phyloP scores from a whole-genome alignment of 2,113 vertebrate species.

The Cololabis saira region DNA sequence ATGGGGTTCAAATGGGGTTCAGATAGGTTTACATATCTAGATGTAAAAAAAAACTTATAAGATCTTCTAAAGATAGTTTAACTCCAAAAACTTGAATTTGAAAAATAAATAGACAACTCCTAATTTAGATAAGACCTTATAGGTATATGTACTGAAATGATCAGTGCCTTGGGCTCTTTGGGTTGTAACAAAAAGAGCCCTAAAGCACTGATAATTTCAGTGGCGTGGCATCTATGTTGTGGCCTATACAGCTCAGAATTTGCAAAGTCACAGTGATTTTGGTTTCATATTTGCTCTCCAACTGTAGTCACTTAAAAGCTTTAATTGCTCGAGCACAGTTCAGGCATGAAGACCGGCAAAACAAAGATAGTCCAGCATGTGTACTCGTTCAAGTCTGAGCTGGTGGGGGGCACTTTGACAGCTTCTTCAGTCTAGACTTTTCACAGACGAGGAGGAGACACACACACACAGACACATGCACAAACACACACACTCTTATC shows the following conservation, averaged over 20 bases:
- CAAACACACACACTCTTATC: conserved; percentile 53
- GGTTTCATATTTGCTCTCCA: neutral
- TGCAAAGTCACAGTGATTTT: neutral
- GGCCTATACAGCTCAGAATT: neutral
- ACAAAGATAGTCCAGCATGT: conserved; percentile 48
- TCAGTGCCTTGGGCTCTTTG: too few relatives aligned
- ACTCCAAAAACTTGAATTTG: too few relatives aligned
- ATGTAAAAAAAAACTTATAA: too few relatives aligned
- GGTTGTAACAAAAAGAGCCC: too few relatives aligned
- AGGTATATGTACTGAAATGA: too few relatives aligned
- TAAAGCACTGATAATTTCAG: too few relatives aligned
- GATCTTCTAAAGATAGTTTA: too few relatives aligned
- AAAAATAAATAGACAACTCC: too few relatives aligned
- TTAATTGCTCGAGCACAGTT: conserved; percentile 36
- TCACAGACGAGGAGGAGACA: conserved; percentile 32
- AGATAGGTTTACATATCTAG: too few relatives aligned
- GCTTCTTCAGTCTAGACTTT: conserved; percentile 52
- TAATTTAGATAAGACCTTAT: too few relatives aligned
- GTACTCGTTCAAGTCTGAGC: conserved; percentile 42
- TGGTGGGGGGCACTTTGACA: conserved; percentile 64
- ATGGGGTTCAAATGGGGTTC: too few relatives aligned
- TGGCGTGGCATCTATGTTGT: neutral
- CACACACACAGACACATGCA: conserved; percentile 4
- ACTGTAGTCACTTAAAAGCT: conserved; percentile 1
- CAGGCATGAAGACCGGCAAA: conserved; percentile 35